Base-by-base conservation (phyloP, 2,113 vertebrate species). In the Heterochromis multidens region DNA sequence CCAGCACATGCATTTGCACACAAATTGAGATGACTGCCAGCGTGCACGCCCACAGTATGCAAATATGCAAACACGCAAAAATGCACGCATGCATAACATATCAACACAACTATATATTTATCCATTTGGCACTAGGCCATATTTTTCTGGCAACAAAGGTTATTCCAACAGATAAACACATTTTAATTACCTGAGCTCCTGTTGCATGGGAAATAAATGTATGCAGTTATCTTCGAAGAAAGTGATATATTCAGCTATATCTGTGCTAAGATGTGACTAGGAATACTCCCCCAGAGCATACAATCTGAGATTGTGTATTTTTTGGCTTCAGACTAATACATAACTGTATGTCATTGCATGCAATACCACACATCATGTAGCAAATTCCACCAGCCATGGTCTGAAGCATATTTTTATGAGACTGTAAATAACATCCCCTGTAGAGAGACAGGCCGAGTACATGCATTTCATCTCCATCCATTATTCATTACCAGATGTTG, bases 401-500 rank as follows among this genome's bases (percentile, higher is more conserved):
- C 49, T 83, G 63, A 77, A 86, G 87, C 79, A 78, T 86, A 89
- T 91, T 91, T 93, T 77, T 25, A 14, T 49, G 82, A 52, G 83
- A 80, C 67, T 88, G 88, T 94, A 92, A 94, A 93, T 93, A 91
- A 91, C 86, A 80, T 81, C 61, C 83, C 72, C 82, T 81, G 82
- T 49, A 77, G 89, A 90, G 86, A 87, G 84, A 88, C 76, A 80
- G 77, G n/a, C 54, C 1, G 70, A 79, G 89, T 49, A 89, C 90
- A 89, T 86, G 85, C 77, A 80, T 92, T 91, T 89, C 86, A 87
- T 88, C 77, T 72, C 77, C 88, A 93, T 95, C 89, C 87, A 93
- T 95, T 91, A 94, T 94, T 94, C 87, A 94, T 91, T n/a, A 87
- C 37, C 89, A 92, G 91, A 92, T 92, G 92, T 94, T 90, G 88